Base-by-base conservation (phyloP, 1,140 invertebrate genomes). In the Leptonema lineaticorne region DNA sequence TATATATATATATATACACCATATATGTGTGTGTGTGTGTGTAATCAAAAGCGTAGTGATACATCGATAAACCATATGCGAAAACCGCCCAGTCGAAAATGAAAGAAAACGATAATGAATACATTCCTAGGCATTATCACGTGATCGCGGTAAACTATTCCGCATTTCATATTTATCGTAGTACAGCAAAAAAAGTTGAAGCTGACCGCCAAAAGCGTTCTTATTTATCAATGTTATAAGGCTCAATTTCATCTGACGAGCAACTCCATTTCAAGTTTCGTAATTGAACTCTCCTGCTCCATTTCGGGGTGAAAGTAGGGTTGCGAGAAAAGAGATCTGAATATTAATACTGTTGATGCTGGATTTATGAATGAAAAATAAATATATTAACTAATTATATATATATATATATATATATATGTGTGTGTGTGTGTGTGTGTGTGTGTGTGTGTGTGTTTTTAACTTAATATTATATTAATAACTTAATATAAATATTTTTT, bases 121-220 rank as follows among this genome's bases (percentile, higher is more conserved):
- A 53, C 50, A 53, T 53, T 53, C 50, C 18, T 22, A 24, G 22
- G 50, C 63, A 56, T 30, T 46, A 71, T 68, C 69, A 71, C 69
- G 69, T 71, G 69, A 71, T 71, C 66, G 57, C 65, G 59, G 16
- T 14, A 24, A 64, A 64, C 62, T 64, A 64, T 66, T 70, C 64
- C 69, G 65, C 69, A 70, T 70, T 70, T 66, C 69, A 62, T 68
- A 71, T 71, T 71, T 71, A 71, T 71, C 63, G 69, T 68, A 37
- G 65, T 62, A 64, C 60, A 59, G n/a, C n/a, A n/a, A n/a, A 57
- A 48, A 58, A 67, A 63, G 41, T 41, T 11, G 18, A 56, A 16
- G 26, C 7, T 37, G 8, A 1, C 29, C 48, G 27, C 48, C 16
- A 29, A 66, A 29, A 24, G 14, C 29, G 27, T n/a, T 14, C n/a